phyloP scores from a whole-genome alignment of 2,888 invertebrate genomes.

The Stegophylla sp. region DNA sequence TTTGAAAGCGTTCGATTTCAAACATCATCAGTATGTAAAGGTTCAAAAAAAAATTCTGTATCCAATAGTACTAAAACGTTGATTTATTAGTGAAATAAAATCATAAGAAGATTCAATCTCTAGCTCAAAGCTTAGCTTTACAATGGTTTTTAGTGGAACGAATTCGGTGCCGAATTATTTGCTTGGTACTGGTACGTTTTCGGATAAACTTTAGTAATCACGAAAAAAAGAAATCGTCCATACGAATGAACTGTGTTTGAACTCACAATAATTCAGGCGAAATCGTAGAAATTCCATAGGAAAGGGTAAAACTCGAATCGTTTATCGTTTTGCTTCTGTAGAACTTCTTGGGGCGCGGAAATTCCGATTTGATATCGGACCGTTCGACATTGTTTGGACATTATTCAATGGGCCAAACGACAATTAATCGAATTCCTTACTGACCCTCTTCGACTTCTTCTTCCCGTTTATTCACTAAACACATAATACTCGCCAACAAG shows the following conservation, averaged over 20 bases:
- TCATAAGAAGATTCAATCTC: too few relatives aligned
- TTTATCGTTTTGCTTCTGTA: conserved; percentile 40
- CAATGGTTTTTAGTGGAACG: background rate
- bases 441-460: background rate
- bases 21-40: too few relatives aligned
- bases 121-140: too few relatives aligned
- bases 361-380: conserved; percentile 47
- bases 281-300: conserved; percentile 42
- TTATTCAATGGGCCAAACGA: conserved; percentile 49
- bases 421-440: conserved; percentile 57
- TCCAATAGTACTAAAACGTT: too few relatives aligned
- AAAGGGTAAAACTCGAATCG: conserved; percentile 38
- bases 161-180: conserved; percentile 17
- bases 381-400: conserved; percentile 50
- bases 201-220: conserved; percentile 6
- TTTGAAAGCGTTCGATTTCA: too few relatives aligned
- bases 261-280: conserved; percentile 44
- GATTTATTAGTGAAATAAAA: too few relatives aligned
- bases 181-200: conserved; percentile 21
- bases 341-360: conserved; percentile 54
- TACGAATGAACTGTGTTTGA: background rate
- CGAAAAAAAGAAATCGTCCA: conserved; percentile 13
- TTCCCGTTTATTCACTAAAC: conserved; percentile 9
- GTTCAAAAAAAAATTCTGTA: too few relatives aligned
- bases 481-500: background rate